phyloP scores from a whole-genome alignment of 2,888 invertebrate genomes.

The Drosophila subsilvestris region DNA sequence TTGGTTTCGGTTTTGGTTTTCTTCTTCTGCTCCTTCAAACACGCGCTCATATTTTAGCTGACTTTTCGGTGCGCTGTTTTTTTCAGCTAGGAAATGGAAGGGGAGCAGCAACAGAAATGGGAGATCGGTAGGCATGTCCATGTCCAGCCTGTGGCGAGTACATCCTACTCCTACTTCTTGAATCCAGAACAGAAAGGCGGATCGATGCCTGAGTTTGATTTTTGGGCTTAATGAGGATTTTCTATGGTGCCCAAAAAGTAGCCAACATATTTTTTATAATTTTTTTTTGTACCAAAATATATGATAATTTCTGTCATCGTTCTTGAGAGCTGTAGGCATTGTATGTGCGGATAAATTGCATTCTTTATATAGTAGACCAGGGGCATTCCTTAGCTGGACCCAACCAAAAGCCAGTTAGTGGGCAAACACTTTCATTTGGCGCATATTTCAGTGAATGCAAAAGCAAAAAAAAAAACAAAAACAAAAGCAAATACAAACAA shows the following conservation, averaged over 20 bases:
- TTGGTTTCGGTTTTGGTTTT: constrained; percentile 5
- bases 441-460: constrained; percentile 38
- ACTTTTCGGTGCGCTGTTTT: constrained; percentile 49
- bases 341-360: neutral
- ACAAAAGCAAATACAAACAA: neutral
- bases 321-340: no score
- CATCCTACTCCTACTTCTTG: no score
- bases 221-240: neutral
- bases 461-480: neutral
- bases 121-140: neutral
- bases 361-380: neutral
- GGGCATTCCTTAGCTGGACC: neutral
- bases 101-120: neutral
- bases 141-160: neutral
- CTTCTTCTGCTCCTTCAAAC: constrained; percentile 47
- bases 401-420: constrained; percentile 1
- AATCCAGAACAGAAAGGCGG: no score
- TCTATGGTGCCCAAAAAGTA: neutral
- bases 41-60: constrained; percentile 63
- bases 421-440: constrained; percentile 33
- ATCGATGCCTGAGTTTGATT: neutral
- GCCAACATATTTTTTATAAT: neutral
- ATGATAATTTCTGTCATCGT: no score
- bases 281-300: no score
- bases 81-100: neutral